A percentile compares a stretch with the other conserved stretches of the same genome.
These are phyloP conservation scores for Porites divaricata DNA, from an alignment of 92 coral and sea anemone genomes.

Conservation along the genomic window DNA sequence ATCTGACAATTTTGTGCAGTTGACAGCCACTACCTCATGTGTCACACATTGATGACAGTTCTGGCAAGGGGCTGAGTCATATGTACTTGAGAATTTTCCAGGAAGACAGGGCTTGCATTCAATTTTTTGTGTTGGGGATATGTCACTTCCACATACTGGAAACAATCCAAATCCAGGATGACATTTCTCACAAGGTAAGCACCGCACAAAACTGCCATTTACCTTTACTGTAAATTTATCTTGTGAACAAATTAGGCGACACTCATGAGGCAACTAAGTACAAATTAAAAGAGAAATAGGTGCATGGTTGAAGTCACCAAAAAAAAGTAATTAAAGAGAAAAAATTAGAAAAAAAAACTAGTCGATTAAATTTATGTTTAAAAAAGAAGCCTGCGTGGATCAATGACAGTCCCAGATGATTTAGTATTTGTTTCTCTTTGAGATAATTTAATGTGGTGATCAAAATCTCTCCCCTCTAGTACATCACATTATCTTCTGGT, in stretches of 20 bases:
- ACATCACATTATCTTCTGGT: no score
- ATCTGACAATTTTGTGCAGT: background rate
- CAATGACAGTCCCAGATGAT: no score
- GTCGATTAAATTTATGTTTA: no score
- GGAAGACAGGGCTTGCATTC: background rate
- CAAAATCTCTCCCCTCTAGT: no score
- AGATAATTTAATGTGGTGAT: no score
- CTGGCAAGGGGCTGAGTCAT: no score
- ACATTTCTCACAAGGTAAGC: background rate
- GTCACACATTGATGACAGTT: background rate
- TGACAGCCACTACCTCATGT: background rate
- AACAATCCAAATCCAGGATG: slow-evolving; percentile 21
- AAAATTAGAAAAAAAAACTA: no score
- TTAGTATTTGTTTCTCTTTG: no score
- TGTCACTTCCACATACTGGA: background rate
- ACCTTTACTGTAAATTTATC: background rate
- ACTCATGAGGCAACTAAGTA: background rate
- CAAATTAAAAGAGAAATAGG: background rate
- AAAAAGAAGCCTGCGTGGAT: no score
- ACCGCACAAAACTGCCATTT: background rate
- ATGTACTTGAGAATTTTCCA: no score
- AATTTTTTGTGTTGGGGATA: background rate
- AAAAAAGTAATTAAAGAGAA: no score
- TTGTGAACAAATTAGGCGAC: background rate
- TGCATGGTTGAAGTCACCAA: no score